Evolutionary conservation across 2,113 vertebrate species (phyloP), one percentile per base, ranked within the genome.

Genomic region (Plotosus lineatus): DNA sequence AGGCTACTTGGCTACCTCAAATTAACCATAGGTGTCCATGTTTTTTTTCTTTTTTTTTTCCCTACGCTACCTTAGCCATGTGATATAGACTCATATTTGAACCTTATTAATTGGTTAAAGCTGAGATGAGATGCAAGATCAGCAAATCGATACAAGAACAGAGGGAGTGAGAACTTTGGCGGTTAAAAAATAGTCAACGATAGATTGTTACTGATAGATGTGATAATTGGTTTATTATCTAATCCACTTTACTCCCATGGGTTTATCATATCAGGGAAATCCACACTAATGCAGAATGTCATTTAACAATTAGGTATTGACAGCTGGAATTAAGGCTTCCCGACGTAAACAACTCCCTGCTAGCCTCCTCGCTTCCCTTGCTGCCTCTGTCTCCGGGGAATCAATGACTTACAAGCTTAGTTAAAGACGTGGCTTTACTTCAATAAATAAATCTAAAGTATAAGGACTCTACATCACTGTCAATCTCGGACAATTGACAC

Each of bases 271-370:
- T 48, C 60, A 65, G 31, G 75, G 63, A 51, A 38, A 68, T 56
- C 4, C 53, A 63, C 26, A 10, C 61, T 85, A 46, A 79, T 80
- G 77, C 50, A 65, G 26, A 84, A 58, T 36, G 68, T 36, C 46
- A 31, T 73, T 79, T 60, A 80, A 46, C 60, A 68, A 81, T 71
- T 82, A 42, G 36, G 60, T 79, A 79, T 61, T 48, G 81, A 75
- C 86, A 85, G 23, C 68, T 72, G 80, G 86, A 84, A 88, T 86
- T 86, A 85, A 66, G 83, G 83, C 81, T 84, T 87, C 87, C 86
- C 86, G 66, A 84, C 77, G 81, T 87, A 78, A 82, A 69, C 38
- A 48, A 61, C 78, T 56, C 48, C 9, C 63, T 58, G 58, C 26
- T 38, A 53, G 1, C n/a, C 48, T 76, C 31, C 28, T 36, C 31